Conservation (phyloP, 1,140 invertebrate species). For the Lepidurus arcticus region DNA sequence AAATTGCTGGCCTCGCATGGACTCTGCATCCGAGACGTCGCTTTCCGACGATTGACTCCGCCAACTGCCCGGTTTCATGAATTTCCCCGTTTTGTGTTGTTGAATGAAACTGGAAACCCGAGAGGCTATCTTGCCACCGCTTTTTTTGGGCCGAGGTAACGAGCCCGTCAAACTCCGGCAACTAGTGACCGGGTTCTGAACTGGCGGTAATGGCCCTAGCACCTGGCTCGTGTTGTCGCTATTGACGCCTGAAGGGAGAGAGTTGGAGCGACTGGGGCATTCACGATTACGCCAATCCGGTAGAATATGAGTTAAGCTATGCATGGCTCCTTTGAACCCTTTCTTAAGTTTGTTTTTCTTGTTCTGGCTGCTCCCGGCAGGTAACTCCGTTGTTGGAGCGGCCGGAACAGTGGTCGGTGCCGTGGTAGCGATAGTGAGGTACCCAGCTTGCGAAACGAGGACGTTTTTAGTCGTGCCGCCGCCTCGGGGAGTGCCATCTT, state of each 20-base stretch:
- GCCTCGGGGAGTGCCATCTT: neutral
- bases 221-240: neutral
- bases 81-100: neutral
- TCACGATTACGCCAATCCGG: slow-evolving; percentile 67
- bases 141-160: neutral
- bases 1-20: neutral
- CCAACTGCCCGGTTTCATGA: slow-evolving; percentile 49
- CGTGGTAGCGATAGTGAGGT: slow-evolving; percentile 66
- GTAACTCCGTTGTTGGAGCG: neutral
- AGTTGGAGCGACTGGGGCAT: slow-evolving; percentile 53
- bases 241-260: slow-evolving; percentile 19
- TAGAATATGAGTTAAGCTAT: slow-evolving; percentile 68
- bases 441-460: slow-evolving; percentile 74
- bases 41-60: slow-evolving; percentile 58
- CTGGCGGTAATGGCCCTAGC: neutral
- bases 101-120: neutral
- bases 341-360: slow-evolving; percentile 54
- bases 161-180: neutral
- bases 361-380: neutral
- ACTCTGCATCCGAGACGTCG: slow-evolving; percentile 37
- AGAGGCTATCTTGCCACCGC: neutral
- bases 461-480: slow-evolving; percentile 47
- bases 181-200: neutral
- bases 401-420: slow-evolving; percentile 36
- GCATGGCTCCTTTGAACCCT: slow-evolving; percentile 72